Evolutionary conservation across 2,888 invertebrate genomes (phyloP), one percentile per base, ranked within the genome.

Genomic region (Panzeria rudis): DNA sequence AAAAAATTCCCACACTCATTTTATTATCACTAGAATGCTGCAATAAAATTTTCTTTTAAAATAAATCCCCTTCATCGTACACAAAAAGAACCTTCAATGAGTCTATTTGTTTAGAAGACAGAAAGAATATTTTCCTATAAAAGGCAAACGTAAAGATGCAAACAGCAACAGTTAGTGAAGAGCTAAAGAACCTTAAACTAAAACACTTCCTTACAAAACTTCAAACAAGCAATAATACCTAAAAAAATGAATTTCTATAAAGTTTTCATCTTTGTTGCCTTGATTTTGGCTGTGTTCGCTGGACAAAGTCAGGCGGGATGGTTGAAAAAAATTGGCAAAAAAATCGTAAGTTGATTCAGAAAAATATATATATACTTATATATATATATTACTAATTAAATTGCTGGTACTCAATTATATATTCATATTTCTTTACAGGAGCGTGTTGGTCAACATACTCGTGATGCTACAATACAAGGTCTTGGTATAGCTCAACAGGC

Each of bases 261-360:
- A 84, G 20, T 88, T 7, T 87, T 88, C 59, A 77, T 88, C 32
- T 83, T 87, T 15, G 41, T 87, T n/a, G 90, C 88, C 13, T 83
- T 91, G 11, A 85, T 89, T 15, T 68, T 91, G 73, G 88, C 89
- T 29, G 82, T 89, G 2, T 88, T 89, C 47, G 44, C 89, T 56
- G 89, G 88, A 20, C 89, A 90, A 86, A 87, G 89, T 9, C 88
- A 91, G 23, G 91, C 90, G n/a, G 89, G 90, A 11, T 90, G 89
- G 90, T 75, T 90, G 2, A 90, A 88, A 78, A 90, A 91, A 64
- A 85, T 91, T 71, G 90, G 89, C 76, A 90, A 91, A 86, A 88
- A 86, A 88, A 77, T 90, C 77, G 90, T 91, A 87, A 89, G 89
- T 87, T 11, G 6, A 47, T 44, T 50, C n/a, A 0, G 44, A 47